Evolutionary conservation across 2,888 invertebrate species (phyloP), one percentile per base, ranked within the genome.

Genomic region (Eupithecia dodoneata): DNA sequence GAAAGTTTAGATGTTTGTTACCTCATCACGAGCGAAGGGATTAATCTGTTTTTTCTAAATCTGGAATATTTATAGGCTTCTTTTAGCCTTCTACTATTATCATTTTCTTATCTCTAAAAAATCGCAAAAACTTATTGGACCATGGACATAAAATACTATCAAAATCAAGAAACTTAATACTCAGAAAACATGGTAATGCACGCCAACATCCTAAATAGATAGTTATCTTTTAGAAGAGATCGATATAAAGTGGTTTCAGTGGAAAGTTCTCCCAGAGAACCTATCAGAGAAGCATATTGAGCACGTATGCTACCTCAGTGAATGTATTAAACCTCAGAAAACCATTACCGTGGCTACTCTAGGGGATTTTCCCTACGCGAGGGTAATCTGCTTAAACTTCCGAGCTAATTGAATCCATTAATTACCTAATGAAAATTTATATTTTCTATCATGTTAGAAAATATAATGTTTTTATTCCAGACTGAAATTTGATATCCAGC

Each of bases 271-370:
- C 10, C 10, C 3, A 6, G 6, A 10, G 10, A 18, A 59, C 10
- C 59, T 59, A 59, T 59, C 18, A 59, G 18, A 59, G n/a, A 59
- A 9, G 59, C 18, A 18, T 18, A 59, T n/a, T 7, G n/a, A 52
- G 15, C 52, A 15, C 30, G 30, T n/a, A n/a, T 59, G 18, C 18
- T 59, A 18, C 59, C 59, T 18, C 63, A 63, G 18, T 30, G 63
- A 63, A 63, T 30, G 63, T 63, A 63, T 63, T 63, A 30, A 63
- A 63, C 63, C 63, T 63, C 63, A 63, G 30, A 30, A 63, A 63
- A 63, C 30, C 63, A 63, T 63, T 30, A 63, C 63, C 63, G 18
- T 63, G 63, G 63, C 4, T 63, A 63, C 63, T 12, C 63, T 63
- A 30, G 63, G 4, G 63, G 63, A 63, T 63, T 63, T 12, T 30